Evolutionary conservation across 1,140 invertebrate species (phyloP), one percentile per base, ranked within the genome.

Genomic region (Charaxes varanes): DNA sequence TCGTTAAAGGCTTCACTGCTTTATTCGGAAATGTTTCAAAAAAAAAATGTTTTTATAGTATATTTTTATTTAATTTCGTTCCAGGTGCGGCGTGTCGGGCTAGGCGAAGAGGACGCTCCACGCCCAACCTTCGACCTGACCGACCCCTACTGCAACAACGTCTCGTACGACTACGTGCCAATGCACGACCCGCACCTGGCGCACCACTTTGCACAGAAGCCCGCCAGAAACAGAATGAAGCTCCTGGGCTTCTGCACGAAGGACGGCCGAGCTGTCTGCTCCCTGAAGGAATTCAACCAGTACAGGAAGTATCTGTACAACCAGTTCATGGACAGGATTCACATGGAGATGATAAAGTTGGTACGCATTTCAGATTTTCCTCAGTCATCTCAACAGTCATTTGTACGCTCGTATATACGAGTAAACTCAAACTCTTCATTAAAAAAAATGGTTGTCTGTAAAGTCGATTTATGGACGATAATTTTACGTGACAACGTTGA

Each of bases 241-340:
- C 4, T 38, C 0, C 50, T 78, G 2, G 77, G 77, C 3, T 78
- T 61, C 36, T 72, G 67, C 41, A 77, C 76, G 0, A 60, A 62
- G 12, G 72, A 80, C 14, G 64, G 62, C 0, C 44, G 76, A 6
- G 76, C 79, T 0, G 66, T 73, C 0, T 84, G 81, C 52, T 67
- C 79, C 2, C 41, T 82, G 28, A 73, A 71, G 11, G 74, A 83
- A 31, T 83, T 81, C 54, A 84, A 81, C 41, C 69, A 77, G 26
- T 81, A 83, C 35, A 70, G 81, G 27, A 79, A 81, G 30, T 80
- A 73, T 48, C 50, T 83, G 6, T 78, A 80, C 41, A 72, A 77
- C 11, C 65, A 65, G 28, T 80, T 72, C 24, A 83, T 79, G 76
- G 76, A 83, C 17, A 59, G 65, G 6, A 78, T 83, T 45, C 71